A percentile compares a stretch with the other conserved stretches of the same genome.
These are phyloP conservation scores for Catamblyrhynchus diadema DNA, from an alignment of 2,797 vertebrate genomes.

Conservation along the genomic window DNA sequence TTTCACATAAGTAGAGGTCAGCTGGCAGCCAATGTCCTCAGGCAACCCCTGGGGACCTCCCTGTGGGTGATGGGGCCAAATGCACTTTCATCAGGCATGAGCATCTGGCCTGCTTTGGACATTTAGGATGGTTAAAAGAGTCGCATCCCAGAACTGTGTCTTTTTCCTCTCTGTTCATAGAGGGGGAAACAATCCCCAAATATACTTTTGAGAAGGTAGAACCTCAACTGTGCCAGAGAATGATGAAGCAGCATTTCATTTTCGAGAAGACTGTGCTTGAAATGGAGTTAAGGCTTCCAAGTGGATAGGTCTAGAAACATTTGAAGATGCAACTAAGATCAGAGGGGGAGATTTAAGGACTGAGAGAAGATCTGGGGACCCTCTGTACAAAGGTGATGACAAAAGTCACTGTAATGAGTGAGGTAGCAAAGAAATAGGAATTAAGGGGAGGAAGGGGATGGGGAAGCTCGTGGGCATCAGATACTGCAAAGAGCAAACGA, in stretches of 20 bases:
- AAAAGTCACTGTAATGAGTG: background rate
- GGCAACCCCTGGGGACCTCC: background rate
- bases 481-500: background rate
- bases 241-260: background rate
- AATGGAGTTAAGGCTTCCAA: background rate
- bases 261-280: background rate
- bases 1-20: background rate
- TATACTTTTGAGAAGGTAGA: background rate
- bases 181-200: background rate
- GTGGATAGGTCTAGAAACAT: background rate
- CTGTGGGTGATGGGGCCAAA: background rate
- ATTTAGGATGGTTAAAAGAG: background rate
- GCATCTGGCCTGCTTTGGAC: background rate
- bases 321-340: background rate
- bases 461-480: background rate
- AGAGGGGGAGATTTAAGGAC: background rate
- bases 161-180: background rate
- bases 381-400: background rate
- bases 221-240: background rate
- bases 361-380: background rate
- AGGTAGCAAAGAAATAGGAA: background rate
- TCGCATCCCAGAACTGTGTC: background rate
- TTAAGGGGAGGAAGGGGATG: fast-evolving
- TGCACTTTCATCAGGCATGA: fast-evolving
- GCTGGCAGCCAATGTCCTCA: background rate